A percentile compares a stretch with the other conserved stretches of the same genome.
These are phyloP conservation scores for Helicoverpa armigera DNA, from an alignment of 1,140 invertebrate species.

Conservation along the genomic window DNA sequence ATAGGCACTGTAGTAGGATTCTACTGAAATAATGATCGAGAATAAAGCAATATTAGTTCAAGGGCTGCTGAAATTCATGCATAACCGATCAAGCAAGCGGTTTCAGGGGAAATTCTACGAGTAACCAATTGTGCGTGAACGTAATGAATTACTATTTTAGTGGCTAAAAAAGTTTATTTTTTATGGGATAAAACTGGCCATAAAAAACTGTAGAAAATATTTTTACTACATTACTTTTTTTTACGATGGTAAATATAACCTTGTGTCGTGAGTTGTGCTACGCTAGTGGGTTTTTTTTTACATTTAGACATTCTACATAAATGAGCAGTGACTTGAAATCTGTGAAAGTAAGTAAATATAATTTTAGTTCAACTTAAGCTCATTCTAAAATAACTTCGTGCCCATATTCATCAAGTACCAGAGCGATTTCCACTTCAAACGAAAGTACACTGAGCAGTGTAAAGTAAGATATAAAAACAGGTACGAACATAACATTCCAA, in stretches of 20 bases:
- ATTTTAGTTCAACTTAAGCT: too few relatives aligned
- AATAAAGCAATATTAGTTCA: conserved; percentile 25
- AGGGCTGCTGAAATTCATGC: conserved; percentile 22
- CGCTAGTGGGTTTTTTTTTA: too few relatives aligned
- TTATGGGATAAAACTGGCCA: background rate
- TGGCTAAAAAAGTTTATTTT: background rate
- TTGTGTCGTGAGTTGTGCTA: too few relatives aligned
- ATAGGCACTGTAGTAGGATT: background rate
- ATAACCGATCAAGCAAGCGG: conserved; percentile 26
- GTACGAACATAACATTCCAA: background rate
- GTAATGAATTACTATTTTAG: conserved; percentile 20
- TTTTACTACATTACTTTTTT: too few relatives aligned
- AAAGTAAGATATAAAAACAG: background rate
- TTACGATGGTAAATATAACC: too few relatives aligned
- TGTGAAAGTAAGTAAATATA: too few relatives aligned
- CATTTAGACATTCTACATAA: too few relatives aligned
- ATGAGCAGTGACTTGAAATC: too few relatives aligned
- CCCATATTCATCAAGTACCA: too few relatives aligned
- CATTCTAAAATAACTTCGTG: too few relatives aligned
- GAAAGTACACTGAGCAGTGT: too few relatives aligned
- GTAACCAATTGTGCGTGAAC: conserved; percentile 24
- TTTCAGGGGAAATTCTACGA: conserved; percentile 25
- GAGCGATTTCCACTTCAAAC: too few relatives aligned
- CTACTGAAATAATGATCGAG: background rate
- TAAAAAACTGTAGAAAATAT: background rate